A percentile compares a stretch with the other conserved stretches of the same genome.
These are phyloP conservation scores for Leptonema lineaticorne DNA, from an alignment of 1,140 invertebrate genomes.

Conservation along the genomic window DNA sequence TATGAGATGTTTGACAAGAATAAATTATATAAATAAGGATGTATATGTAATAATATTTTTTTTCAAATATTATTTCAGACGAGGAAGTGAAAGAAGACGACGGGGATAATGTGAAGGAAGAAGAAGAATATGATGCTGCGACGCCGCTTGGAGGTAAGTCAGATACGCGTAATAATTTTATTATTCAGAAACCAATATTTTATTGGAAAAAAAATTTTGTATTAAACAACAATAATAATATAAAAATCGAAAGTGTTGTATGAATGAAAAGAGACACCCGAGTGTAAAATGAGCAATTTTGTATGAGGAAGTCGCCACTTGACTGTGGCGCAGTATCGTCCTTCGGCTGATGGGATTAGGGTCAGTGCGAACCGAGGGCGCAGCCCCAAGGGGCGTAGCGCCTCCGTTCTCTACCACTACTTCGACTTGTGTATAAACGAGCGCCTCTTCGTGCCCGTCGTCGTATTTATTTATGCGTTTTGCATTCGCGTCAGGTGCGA, in stretches of 20 bases:
- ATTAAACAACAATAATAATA: no score
- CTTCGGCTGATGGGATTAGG: constrained; percentile 11
- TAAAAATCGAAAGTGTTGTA: no score
- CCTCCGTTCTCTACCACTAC: neutral
- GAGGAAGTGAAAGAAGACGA: constrained; percentile 32
- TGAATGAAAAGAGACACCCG: no score
- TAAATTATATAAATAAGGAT: no score
- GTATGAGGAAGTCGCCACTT: no score
- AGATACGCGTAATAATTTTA: no score
- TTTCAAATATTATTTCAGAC: constrained; percentile 21
- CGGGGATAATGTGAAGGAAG: constrained; percentile 36
- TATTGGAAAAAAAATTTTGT: no score
- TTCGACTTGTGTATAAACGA: no score
- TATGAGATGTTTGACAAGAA: no score
- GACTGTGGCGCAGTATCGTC: neutral
- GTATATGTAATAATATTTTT: neutral
- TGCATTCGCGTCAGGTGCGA: constrained; percentile 39
- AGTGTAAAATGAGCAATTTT: no score
- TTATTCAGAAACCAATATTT: no score
- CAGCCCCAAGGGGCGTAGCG: neutral
- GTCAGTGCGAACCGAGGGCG: neutral
- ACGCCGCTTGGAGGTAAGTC: constrained; percentile 34
- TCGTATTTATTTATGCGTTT: constrained; percentile 40
- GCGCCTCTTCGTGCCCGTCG: neutral
- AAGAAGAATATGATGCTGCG: constrained; percentile 31